phyloP scores from a whole-genome alignment of 1,140 invertebrate genomes.

The Bombyx mandarina region DNA sequence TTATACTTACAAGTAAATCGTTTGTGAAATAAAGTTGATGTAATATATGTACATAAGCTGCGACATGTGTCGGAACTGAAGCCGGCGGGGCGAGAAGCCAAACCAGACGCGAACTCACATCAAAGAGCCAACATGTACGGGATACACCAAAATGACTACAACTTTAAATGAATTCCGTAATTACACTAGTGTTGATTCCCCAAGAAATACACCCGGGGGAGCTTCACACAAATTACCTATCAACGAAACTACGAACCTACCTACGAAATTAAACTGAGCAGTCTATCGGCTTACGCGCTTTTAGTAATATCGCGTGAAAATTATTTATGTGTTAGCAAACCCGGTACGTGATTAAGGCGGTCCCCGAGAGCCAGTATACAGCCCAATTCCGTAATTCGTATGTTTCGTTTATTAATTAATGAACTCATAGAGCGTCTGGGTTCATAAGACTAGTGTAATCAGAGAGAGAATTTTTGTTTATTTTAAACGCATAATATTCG shows the following conservation, averaged over 20 bases:
- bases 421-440: background rate
- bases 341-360: constrained; percentile 10
- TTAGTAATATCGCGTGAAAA: constrained; percentile 26
- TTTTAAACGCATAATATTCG: no score
- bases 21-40: constrained; percentile 41
- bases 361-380: constrained; percentile 4
- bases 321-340: constrained; percentile 22
- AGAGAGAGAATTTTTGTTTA: no score
- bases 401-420: constrained; percentile 16
- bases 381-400: constrained; percentile 10
- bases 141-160: constrained; percentile 31
- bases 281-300: constrained; percentile 35
- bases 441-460: no score
- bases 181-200: constrained; percentile 59
- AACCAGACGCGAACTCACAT: constrained; percentile 23
- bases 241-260: no score
- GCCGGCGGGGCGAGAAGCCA: constrained; percentile 10
- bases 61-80: constrained; percentile 24
- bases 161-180: constrained; percentile 60
- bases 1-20: constrained; percentile 15
- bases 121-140: constrained; percentile 28
- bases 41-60: constrained; percentile 23
- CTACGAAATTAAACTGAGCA: constrained; percentile 50
- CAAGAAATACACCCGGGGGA: constrained; percentile 42
- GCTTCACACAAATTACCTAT: constrained; percentile 42